These are phyloP conservation scores for Lipotes vexillifer DNA, from an alignment of 2,113 vertebrate genomes.

Conservation along the genomic window DNA sequence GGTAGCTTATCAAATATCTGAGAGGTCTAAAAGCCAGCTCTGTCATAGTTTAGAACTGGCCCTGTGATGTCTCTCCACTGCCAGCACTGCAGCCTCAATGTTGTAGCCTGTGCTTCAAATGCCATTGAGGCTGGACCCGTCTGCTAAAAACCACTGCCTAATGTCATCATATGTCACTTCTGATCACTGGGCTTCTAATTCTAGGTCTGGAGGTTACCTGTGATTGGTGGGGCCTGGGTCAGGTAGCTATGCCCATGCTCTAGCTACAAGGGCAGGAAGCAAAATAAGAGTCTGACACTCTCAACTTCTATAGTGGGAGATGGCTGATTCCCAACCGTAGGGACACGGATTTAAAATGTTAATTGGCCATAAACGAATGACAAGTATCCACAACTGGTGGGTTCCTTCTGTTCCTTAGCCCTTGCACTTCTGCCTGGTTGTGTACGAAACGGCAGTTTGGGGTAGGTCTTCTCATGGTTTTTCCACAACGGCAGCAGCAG, in stretches of 20 bases:
- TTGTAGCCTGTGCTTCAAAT: not conserved
- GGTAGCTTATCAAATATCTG: not conserved
- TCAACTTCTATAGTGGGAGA: not conserved
- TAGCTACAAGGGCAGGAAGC: not conserved
- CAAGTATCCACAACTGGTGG: not conserved
- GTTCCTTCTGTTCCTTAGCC: not conserved
- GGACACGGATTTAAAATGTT: not conserved
- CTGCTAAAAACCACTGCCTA: not conserved
- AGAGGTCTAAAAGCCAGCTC: not conserved
- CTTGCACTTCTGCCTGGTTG: not conserved
- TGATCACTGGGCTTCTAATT: not conserved
- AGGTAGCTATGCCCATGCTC: not conserved
- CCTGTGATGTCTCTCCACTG: not conserved
- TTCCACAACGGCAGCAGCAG: not conserved
- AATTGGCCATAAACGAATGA: not conserved
- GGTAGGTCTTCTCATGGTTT: not conserved
- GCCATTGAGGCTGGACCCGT: no score
- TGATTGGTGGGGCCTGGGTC: not conserved
- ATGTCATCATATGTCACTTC: not conserved
- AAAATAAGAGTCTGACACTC: not conserved
- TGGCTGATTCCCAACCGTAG: not conserved
- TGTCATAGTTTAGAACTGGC: not conserved
- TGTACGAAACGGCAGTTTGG: not conserved
- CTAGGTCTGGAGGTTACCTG: not conserved
- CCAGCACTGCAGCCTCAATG: no score